Conservation (phyloP, 2,113 vertebrate genomes). For the Ptychochromis oligacanthus region DNA sequence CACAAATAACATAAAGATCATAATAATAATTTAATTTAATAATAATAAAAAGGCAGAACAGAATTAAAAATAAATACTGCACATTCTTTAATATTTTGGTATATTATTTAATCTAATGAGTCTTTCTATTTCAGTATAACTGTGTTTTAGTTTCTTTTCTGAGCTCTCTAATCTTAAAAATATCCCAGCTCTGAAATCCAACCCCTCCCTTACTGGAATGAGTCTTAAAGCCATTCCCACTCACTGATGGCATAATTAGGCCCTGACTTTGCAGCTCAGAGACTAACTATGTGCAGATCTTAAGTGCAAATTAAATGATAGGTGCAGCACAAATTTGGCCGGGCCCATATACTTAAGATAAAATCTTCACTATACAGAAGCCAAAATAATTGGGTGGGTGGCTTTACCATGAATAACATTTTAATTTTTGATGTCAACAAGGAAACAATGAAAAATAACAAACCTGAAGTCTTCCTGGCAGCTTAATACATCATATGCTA, state of each 20-base stretch:
- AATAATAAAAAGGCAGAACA: neutral
- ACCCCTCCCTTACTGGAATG: conserved; percentile 4
- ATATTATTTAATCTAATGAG: neutral
- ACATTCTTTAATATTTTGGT: neutral
- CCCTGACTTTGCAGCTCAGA: conserved; percentile 43
- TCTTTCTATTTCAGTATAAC: conserved; percentile 35
- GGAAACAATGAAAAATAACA: neutral
- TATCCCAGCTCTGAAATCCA: conserved; percentile 3
- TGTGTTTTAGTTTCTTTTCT: conserved; percentile 29
- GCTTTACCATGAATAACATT: neutral
- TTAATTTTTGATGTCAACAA: neutral
- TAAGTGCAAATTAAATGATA: conserved; percentile 20
- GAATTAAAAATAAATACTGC: neutral
- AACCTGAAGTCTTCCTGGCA: neutral
- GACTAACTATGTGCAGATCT: neutral
- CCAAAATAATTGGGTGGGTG: neutral
- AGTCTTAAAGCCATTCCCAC: conserved; percentile 16
- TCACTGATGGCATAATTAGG: conserved; percentile 54
- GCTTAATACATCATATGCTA: conserved; percentile 27
- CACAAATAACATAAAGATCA: neutral
- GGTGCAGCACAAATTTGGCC: conserved; percentile 6
- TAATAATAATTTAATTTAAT: no score
- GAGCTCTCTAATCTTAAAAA: conserved; percentile 19
- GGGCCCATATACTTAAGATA: neutral
- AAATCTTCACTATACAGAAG: conserved; percentile 4